Evolutionary conservation across 2,797 vertebrate genomes (phyloP).

Genomic region (Halcyon smyrnensis): DNA sequence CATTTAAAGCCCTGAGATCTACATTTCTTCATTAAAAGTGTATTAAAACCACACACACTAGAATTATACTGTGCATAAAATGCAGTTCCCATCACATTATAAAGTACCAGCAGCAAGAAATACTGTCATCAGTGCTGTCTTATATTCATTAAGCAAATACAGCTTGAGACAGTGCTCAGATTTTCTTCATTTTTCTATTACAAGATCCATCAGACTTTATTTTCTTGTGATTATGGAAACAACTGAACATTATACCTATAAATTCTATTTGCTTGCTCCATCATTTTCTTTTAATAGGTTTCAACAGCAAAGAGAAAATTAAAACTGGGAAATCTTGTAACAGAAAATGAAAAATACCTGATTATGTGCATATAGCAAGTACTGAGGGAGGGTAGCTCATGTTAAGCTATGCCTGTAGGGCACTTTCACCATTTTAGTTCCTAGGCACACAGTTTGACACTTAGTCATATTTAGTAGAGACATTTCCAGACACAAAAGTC

Average conservation of each 20-base stretch:
- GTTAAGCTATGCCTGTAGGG: background rate
- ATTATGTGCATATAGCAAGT: background rate
- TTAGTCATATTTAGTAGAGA: background rate
- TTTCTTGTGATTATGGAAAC: constrained; percentile 32
- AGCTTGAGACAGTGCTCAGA: background rate
- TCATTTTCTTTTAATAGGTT: constrained; percentile 58
- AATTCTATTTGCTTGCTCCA: constrained; percentile 19
- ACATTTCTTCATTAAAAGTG: constrained; percentile 1
- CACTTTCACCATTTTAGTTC: background rate
- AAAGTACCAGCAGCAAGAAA: background rate
- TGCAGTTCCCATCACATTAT: background rate
- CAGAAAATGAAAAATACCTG: constrained; percentile 26
- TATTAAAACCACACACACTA: background rate
- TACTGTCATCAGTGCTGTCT: background rate
- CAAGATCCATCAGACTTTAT: constrained; percentile 3
- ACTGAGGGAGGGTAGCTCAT: background rate
- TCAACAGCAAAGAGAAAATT: constrained; percentile 46
- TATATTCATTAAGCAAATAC: constrained; percentile 6
- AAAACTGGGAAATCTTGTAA: background rate
- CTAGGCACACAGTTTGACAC: background rate
- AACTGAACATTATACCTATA: constrained; percentile 7
- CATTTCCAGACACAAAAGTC: background rate
- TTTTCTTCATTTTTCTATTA: constrained; percentile 40
- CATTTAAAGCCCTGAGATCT: background rate
- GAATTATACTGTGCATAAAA: constrained; percentile 1